Evolutionary conservation across 2,797 vertebrate species (phyloP).

Genomic region (Nasua narica): DNA sequence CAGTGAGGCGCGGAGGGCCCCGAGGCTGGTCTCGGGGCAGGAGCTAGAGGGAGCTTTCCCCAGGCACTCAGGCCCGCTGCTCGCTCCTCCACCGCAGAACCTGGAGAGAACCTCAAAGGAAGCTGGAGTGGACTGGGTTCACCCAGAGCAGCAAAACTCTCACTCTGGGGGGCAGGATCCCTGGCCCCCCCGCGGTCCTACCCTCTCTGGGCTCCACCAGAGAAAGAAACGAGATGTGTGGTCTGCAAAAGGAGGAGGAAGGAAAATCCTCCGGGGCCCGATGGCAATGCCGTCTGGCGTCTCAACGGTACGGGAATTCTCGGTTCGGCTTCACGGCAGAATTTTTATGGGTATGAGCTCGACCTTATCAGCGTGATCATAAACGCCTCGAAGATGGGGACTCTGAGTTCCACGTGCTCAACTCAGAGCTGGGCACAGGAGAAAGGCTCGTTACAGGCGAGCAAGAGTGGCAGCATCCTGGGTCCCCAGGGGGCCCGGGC

Average conservation of each 20-base stretch:
- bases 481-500: not conserved
- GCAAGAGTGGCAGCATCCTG: fast-evolving
- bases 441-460: not conserved
- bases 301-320: not conserved
- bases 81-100: not conserved
- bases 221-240: not conserved
- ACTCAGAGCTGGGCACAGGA: not conserved
- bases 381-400: not conserved
- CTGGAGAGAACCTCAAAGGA: not conserved
- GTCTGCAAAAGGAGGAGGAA: not conserved
- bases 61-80: not conserved
- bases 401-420: not conserved
- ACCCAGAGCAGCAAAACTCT: not conserved
- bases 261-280: not conserved
- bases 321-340: not conserved
- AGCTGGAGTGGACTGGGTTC: too few relatives aligned
- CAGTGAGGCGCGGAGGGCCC: not conserved
- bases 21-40: not conserved
- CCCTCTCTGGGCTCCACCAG: not conserved
- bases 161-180: too few relatives aligned
- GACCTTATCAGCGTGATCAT: not conserved
- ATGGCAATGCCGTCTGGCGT: not conserved
- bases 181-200: not conserved
- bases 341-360: not conserved
- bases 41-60: not conserved